Evolutionary conservation across 2,113 vertebrate species (phyloP).

Genomic region (Bolborhynchus lineola): DNA sequence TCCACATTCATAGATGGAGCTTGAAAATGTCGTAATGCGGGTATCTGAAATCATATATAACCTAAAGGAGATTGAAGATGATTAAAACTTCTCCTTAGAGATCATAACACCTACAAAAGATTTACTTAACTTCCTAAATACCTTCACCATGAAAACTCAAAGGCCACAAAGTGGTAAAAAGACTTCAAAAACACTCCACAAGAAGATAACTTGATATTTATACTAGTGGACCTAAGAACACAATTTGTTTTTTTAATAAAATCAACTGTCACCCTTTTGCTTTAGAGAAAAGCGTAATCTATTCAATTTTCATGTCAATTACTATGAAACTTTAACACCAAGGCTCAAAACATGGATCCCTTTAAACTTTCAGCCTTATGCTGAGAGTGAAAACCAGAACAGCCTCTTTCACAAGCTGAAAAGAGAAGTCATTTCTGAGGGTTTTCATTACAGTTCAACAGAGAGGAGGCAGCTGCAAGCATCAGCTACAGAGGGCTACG

Average conservation of each 20-base stretch:
- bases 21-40: background rate
- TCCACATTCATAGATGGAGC: background rate
- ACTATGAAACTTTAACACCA: background rate
- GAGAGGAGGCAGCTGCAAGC: background rate
- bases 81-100: background rate
- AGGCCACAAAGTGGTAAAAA: background rate
- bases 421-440: background rate
- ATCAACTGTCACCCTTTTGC: background rate
- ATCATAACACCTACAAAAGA: background rate
- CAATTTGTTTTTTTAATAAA: background rate
- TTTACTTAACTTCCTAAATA: background rate
- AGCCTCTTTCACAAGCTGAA: background rate
- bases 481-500: background rate
- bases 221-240: background rate
- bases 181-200: background rate
- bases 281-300: background rate
- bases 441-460: background rate
- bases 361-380: background rate
- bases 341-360: background rate
- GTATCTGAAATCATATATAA: background rate
- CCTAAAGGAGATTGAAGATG: background rate
- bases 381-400: background rate
- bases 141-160: background rate
- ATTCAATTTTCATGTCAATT: background rate
- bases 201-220: background rate